Percentiles rank a stretch among this genome's conserved stretches.
Conservation (phyloP, 2,113 vertebrate species). For the Sceloporus undulatus region DNA sequence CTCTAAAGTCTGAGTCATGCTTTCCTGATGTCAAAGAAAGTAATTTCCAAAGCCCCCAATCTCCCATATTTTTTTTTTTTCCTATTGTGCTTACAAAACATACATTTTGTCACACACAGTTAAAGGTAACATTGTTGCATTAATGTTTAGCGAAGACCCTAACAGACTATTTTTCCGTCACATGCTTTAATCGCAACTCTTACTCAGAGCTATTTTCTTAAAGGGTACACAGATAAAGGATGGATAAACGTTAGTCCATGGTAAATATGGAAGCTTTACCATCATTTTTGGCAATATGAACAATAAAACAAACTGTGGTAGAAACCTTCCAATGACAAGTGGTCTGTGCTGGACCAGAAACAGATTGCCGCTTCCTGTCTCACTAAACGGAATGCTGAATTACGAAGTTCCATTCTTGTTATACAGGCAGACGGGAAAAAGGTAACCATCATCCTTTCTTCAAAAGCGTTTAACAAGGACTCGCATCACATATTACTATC, state of each 20-base stretch:
- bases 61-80: conserved; percentile 1
- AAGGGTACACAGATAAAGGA: not conserved
- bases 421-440: not conserved
- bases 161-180: not conserved
- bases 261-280: not conserved
- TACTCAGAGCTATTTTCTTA: not conserved
- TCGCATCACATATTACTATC: not conserved
- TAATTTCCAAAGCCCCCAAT: conserved; percentile 66
- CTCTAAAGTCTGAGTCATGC: conserved; percentile 77
- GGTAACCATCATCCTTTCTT: not conserved
- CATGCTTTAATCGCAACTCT: not conserved
- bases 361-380: not conserved
- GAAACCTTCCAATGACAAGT: not conserved
- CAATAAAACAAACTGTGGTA: not conserved
- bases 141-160: not conserved
- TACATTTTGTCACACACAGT: conserved; percentile 63
- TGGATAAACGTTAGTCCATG: not conserved
- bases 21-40: conserved; percentile 74
- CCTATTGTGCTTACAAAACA: conserved; percentile 62
- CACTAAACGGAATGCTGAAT: not conserved
- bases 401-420: not conserved
- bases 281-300: not conserved
- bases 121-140: conserved; percentile 64
- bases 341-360: not conserved
- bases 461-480: not conserved